phyloP scores from a whole-genome alignment of 2,888 invertebrate species.

The Netelia virgata region DNA sequence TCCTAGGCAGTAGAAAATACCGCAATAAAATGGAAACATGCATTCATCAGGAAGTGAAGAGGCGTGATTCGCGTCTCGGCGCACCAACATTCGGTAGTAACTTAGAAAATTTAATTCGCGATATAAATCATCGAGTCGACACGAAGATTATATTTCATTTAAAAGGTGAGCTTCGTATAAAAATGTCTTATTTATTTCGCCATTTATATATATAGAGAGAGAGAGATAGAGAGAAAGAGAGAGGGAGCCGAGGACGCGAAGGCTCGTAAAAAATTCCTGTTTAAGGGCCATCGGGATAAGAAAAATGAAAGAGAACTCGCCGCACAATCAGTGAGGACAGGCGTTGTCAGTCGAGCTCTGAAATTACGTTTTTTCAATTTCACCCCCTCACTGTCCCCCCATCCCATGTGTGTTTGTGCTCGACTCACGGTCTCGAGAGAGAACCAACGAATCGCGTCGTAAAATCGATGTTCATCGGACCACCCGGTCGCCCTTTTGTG shows the following conservation, averaged over 20 bases:
- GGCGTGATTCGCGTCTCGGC: neutral
- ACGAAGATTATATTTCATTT: constrained; percentile 18
- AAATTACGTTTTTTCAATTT: constrained; percentile 59
- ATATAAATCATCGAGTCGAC: constrained; percentile 31
- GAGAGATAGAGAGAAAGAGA: no score
- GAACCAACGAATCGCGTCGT: constrained; percentile 60
- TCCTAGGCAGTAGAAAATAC: constrained; percentile 37
- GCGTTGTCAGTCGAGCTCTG: constrained; percentile 48
- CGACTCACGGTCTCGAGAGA: constrained; percentile 43
- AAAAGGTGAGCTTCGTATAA: constrained; percentile 15
- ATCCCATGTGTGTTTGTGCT: constrained; percentile 15
- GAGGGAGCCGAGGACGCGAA: neutral
- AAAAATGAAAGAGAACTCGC: constrained; percentile 28
- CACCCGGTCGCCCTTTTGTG: constrained; percentile 48
- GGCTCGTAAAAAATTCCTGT: constrained; percentile 58
- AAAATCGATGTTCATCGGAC: constrained; percentile 66
- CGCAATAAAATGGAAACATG: constrained; percentile 44
- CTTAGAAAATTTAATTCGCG: constrained; percentile 21
- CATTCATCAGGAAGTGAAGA: constrained; percentile 38
- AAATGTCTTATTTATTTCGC: constrained; percentile 61
- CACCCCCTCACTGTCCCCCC: neutral
- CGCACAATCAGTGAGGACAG: constrained; percentile 64
- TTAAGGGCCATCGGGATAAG: constrained; percentile 28
- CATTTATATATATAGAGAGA: neutral
- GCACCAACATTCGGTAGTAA: constrained; percentile 7